Evolutionary conservation across 1,140 invertebrate genomes (phyloP).

Genomic region (Notospermus geniculatus): DNA sequence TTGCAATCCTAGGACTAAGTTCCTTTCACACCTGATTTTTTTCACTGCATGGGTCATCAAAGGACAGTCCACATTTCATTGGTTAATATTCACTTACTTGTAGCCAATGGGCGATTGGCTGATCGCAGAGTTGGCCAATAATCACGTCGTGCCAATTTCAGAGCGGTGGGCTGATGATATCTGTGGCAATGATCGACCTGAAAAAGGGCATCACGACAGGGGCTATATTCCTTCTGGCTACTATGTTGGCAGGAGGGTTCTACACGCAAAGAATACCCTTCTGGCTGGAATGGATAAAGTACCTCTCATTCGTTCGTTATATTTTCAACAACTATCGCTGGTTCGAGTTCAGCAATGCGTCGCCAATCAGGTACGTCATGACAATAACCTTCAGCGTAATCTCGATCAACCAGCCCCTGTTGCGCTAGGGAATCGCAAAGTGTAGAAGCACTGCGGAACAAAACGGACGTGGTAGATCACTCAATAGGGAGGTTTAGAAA

Average conservation of each 20-base stretch:
- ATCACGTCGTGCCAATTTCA: too few relatives aligned
- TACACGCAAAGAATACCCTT: conserved; percentile 74
- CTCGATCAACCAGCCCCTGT: too few relatives aligned
- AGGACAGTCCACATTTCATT: too few relatives aligned
- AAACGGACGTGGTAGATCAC: too few relatives aligned
- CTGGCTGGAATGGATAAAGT: conserved; percentile 78
- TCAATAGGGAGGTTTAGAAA: too few relatives aligned
- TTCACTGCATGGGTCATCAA: too few relatives aligned
- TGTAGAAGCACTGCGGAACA: too few relatives aligned
- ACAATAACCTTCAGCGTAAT: background rate
- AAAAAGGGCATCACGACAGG: conserved; percentile 78
- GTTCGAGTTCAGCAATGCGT: conserved; percentile 74
- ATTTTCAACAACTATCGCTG: conserved; percentile 85
- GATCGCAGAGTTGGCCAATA: too few relatives aligned
- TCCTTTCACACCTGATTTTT: background rate
- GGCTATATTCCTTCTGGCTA: conserved; percentile 76
- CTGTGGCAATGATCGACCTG: conserved; percentile 76
- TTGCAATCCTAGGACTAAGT: too few relatives aligned
- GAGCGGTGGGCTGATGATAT: conserved; percentile 81
- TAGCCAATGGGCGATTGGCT: too few relatives aligned
- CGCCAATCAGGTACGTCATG: conserved; percentile 66
- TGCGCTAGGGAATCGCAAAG: too few relatives aligned
- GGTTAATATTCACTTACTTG: too few relatives aligned
- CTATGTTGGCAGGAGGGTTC: conserved; percentile 73
- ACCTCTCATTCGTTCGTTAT: conserved; percentile 75